Evolutionary conservation across 2,888 invertebrate species (phyloP), one percentile per base, ranked within the genome.

Genomic region (Drosophila sordidula): DNA sequence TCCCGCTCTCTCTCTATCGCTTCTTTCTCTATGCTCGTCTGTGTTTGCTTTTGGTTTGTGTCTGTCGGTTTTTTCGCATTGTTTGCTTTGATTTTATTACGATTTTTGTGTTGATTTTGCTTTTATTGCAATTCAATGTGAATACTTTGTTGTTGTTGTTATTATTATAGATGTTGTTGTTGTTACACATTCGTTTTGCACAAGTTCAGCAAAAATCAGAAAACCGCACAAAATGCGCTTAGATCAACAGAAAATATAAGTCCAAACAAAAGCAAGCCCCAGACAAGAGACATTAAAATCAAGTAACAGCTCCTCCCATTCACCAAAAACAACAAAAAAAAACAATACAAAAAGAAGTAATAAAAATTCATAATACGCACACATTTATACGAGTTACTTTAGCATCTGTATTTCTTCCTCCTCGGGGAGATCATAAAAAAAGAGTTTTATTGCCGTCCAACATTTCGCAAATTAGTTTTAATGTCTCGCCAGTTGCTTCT

Each of bases 71-170:
- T 68, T 66, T 65, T 64, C 67, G 72, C 74, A 79, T 85, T 83
- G 80, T 79, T 81, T 85, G 78, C 80, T 81, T 84, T 83, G 84
- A 82, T 83, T 84, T 83, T 81, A 82, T 83, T 82, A 84, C 81
- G 77, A 80, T 80, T 81, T 81, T 81, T 83, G 80, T 81, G 81
- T 81, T 80, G 78, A 80, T 81, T 81, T 83, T 83, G 80, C 80
- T 83, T 75, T 86, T 83, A 81, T 81, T 83, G 78, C 81, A 82
- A 79, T 81, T 78, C 80, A 73, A 82, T 83, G 81, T 62, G 74
- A 57, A 62, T 68, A 70, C 74, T 54, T 66, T 66, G 59, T 52
- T 70, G 59, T 54, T 65, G 44, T 44, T 68, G 4, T 55, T 71
- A 25, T 44, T 51, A 25, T 41, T 61, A 44, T 18, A 58, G 39